phyloP scores from a whole-genome alignment of 1,140 invertebrate species.

The Drosophila virilis region DNA sequence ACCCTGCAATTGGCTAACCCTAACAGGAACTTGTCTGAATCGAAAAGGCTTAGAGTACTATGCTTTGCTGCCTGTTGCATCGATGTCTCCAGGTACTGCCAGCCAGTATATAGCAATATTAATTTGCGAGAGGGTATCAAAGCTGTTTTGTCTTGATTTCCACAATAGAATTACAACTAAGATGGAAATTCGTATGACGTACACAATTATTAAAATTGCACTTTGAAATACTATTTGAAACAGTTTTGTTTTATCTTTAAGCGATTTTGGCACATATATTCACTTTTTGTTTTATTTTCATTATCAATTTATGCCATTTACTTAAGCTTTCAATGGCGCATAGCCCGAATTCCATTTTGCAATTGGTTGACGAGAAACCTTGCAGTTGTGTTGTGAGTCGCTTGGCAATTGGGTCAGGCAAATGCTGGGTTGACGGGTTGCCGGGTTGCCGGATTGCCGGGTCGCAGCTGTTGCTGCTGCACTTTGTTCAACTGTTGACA shows the following conservation, averaged over 20 bases:
- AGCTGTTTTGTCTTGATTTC: neutral
- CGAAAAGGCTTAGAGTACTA: too few relatives aligned
- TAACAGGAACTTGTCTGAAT: too few relatives aligned
- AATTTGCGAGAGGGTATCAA: neutral
- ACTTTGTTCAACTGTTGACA: slow-evolving; percentile 31
- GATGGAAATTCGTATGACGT: neutral
- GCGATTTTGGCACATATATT: slow-evolving; percentile 10
- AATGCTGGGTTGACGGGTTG: neutral
- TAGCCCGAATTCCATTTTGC: slow-evolving; percentile 5
- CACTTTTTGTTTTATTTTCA: neutral
- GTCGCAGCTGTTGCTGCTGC: slow-evolving; percentile 9
- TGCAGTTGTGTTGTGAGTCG: slow-evolving; percentile 6
- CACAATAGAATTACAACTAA: neutral
- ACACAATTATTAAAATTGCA: neutral
- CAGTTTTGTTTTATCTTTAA: neutral
- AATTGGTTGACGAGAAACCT: slow-evolving; percentile 1
- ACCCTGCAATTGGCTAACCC: neutral
- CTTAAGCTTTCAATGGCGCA: slow-evolving; percentile 23
- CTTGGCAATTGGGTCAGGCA: slow-evolving; percentile 31
- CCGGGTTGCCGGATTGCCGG: neutral
- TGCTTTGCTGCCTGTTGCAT: too few relatives aligned
- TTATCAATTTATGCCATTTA: slow-evolving; percentile 21
- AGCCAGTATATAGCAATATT: too few relatives aligned
- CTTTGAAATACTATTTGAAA: neutral
- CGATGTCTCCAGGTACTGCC: too few relatives aligned